Base-by-base conservation (phyloP, 2,113 vertebrate species). In the Chionis minor region DNA sequence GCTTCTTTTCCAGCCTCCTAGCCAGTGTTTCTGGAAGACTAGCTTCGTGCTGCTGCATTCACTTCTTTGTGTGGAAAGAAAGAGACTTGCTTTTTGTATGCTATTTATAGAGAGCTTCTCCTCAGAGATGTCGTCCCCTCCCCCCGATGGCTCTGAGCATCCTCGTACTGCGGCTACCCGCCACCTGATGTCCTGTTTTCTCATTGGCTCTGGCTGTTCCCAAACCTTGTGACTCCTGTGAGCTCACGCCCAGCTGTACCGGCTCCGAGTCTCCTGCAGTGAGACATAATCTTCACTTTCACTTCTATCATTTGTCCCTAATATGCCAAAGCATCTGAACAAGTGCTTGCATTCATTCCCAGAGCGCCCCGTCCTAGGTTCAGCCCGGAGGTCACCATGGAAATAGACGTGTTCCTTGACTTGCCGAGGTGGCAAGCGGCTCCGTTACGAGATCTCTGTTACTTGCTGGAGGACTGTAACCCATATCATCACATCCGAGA, bases 101-200 rank as follows among this genome's bases (percentile, higher is more conserved):
- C 97, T 96, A 94, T 97, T 95, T 97, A 96, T 97, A 95, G 86
- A 92, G 54, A 93, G 47, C 85, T 95, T 71, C 77, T 95, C 90
- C 74, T 85, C 73, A 75, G 90, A 92, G 81, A 89, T 67, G 70
- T n/a, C 5, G 2, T 71, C 84, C 91, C 94, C 55, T 92, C 92
- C 97, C 87, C 77, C 42, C 1, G 1, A 30, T 3, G 26, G 61
- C 79, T 95, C 71, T 40, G 81, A 96, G 91, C 90, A 88, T 95
- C 97, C 81, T 94, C 4, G 0, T 42, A 20, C 93, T 85, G 86
- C 11, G 7, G 94, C 88, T 92, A 82, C 90, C 70, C 32, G 2
- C 94, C 96, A 94, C 96, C 96, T 93, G 92, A 97, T 96, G 96
- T 93, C 96, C 97, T 96, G 96, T 95, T 97, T 97, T 95, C 94